A percentile compares a stretch with the other conserved stretches of the same genome.
Evolutionary conservation across 2,888 invertebrate genomes (phyloP).

Genomic region (Phymatocera aterrima): DNA sequence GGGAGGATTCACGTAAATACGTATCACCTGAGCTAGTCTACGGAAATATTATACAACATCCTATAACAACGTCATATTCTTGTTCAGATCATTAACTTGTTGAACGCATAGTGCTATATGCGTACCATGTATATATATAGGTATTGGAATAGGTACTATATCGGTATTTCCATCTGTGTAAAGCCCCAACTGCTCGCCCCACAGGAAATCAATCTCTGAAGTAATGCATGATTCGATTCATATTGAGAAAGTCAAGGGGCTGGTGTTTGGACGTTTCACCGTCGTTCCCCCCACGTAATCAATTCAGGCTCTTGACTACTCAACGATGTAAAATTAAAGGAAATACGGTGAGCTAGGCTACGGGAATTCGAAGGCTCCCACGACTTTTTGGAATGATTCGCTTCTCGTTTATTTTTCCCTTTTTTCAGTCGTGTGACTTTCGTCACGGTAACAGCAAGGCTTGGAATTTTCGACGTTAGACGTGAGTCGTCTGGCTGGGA

Average conservation of each 20-base stretch:
- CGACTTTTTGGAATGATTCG: background rate
- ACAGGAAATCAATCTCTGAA: background rate
- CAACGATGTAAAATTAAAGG: background rate
- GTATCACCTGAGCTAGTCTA: background rate
- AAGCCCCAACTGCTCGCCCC: too few species aligned
- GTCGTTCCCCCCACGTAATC: background rate
- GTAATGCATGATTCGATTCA: slow-evolving; percentile 6
- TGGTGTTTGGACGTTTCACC: background rate
- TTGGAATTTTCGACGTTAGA: background rate
- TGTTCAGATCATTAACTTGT: slow-evolving; percentile 22
- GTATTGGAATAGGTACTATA: background rate
- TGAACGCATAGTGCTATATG: too few species aligned
- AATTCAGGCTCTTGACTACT: slow-evolving; percentile 3
- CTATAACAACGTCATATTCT: background rate
- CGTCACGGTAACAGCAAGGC: background rate
- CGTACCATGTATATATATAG: too few species aligned
- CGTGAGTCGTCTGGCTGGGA: slow-evolving; percentile 17
- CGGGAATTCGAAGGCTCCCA: background rate
- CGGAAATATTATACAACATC: background rate
- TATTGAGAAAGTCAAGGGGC: background rate
- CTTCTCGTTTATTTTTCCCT: background rate
- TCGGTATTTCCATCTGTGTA: background rate
- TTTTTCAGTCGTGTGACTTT: background rate
- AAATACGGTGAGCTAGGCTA: background rate
- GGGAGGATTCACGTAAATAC: background rate